phyloP scores from a whole-genome alignment of 2,888 invertebrate genomes.

The Phrixothrix hirtus region DNA sequence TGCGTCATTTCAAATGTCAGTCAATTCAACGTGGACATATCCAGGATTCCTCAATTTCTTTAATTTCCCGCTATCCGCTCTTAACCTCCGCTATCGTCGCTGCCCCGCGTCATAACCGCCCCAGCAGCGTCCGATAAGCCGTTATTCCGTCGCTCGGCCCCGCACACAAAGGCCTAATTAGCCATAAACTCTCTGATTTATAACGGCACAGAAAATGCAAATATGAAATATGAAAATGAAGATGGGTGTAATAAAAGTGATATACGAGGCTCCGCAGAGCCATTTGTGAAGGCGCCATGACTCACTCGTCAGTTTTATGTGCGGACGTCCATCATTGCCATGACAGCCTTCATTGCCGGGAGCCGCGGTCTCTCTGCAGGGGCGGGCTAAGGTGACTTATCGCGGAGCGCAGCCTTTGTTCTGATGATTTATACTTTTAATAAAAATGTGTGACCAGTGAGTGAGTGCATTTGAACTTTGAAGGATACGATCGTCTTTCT shows the following conservation, averaged over 20 bases:
- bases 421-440: conserved; percentile 68
- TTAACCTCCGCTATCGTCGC: conserved; percentile 33
- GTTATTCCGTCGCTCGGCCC: conserved; percentile 54
- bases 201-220: conserved; percentile 65
- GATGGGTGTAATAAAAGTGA: conserved; percentile 77
- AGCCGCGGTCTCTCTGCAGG: conserved; percentile 52
- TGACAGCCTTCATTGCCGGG: conserved; percentile 67
- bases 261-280: conserved; percentile 77
- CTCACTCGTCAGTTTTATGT: conserved; percentile 76
- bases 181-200: conserved; percentile 69
- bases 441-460: conserved; percentile 66
- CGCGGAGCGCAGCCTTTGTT: conserved; percentile 62
- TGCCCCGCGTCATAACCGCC: conserved; percentile 37
- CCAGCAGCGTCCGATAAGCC: conserved; percentile 56
- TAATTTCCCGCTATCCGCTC: conserved; percentile 29
- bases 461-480: conserved; percentile 46
- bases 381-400: conserved; percentile 58
- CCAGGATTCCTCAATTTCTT: conserved; percentile 29
- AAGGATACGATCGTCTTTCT: conserved; percentile 36
- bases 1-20: conserved; percentile 16
- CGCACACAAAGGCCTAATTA: conserved; percentile 62
- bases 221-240: conserved; percentile 65
- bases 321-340: conserved; percentile 70
- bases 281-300: conserved; percentile 70
- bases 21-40: conserved; percentile 17